phyloP scores from a whole-genome alignment of 1,140 invertebrate genomes.

The Atta texana region DNA sequence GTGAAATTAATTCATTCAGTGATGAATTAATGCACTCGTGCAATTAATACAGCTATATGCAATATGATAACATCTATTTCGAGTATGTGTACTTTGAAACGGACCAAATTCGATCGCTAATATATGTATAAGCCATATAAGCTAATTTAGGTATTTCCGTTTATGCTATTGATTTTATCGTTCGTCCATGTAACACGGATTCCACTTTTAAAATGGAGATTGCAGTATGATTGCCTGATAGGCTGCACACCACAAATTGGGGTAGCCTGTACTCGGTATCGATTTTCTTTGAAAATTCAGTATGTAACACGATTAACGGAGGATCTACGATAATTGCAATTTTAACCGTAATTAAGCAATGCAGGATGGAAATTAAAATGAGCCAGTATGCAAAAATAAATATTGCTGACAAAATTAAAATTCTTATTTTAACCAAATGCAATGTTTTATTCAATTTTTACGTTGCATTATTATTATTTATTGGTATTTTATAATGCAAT shows the following conservation, averaged over 20 bases:
- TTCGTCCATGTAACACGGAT: conserved; percentile 4
- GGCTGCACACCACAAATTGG: conserved; percentile 28
- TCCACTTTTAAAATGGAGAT: conserved; percentile 40
- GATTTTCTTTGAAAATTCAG: conserved; percentile 50
- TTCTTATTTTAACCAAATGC: background rate
- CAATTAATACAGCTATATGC: background rate
- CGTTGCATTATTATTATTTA: background rate
- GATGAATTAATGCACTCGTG: background rate
- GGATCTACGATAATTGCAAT: conserved; percentile 30
- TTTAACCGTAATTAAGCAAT: conserved; percentile 46
- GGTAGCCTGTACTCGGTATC: conserved; percentile 31
- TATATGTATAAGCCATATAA: conserved; percentile 20
- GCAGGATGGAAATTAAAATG: conserved; percentile 19
- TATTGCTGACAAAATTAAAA: conserved; percentile 9
- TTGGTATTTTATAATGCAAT: background rate
- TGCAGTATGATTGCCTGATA: conserved; percentile 29
- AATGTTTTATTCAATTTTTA: conserved; percentile 25
- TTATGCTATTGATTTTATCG: conserved; percentile 26
- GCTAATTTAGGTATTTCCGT: conserved; percentile 33
- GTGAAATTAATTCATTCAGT: conserved; percentile 33
- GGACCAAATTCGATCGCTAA: conserved; percentile 11
- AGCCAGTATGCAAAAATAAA: background rate
- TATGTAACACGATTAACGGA: conserved; percentile 44
- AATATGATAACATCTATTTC: conserved; percentile 19
- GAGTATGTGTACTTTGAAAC: conserved; percentile 18